Evolutionary conservation across 2,113 vertebrate species (phyloP).

Genomic region (Anser cygnoides): DNA sequence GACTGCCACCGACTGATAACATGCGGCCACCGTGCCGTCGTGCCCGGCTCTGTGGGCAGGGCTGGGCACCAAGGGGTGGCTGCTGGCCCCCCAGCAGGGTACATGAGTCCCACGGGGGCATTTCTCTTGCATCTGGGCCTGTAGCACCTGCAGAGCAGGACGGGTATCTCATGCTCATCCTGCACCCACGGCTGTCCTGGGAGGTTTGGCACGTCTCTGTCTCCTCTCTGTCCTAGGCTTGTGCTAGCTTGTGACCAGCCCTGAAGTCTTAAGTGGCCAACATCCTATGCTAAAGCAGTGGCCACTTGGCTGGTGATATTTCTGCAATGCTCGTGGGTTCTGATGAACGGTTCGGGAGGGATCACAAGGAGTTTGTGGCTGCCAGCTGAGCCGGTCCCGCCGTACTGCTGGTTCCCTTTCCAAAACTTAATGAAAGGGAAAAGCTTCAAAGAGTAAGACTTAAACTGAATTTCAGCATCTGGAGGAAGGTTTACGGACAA

Average conservation of each 20-base stretch:
- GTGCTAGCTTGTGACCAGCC: rapidly evolving
- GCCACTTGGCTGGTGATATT: rapidly evolving
- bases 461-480: too few species aligned
- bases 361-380: background rate
- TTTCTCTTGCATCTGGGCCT: background rate
- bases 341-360: background rate
- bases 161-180: too few species aligned
- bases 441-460: rapidly evolving
- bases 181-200: too few species aligned
- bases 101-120: too few species aligned
- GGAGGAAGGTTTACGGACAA: background rate
- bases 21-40: background rate
- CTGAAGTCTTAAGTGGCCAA: rapidly evolving
- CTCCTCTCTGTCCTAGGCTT: background rate
- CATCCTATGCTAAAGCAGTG: rapidly evolving
- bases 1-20: background rate
- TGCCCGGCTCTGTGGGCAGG: background rate
- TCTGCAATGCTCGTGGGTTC: rapidly evolving
- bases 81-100: background rate
- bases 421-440: background rate
- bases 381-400: background rate
- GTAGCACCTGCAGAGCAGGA: background rate
- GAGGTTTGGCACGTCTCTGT: too few species aligned
- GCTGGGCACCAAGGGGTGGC: background rate
- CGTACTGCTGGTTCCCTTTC: rapidly evolving